A percentile compares a stretch with the other conserved stretches of the same genome.
Conservation (phyloP, 2,113 vertebrate genomes). For the Diphyllodes magnificus region DNA sequence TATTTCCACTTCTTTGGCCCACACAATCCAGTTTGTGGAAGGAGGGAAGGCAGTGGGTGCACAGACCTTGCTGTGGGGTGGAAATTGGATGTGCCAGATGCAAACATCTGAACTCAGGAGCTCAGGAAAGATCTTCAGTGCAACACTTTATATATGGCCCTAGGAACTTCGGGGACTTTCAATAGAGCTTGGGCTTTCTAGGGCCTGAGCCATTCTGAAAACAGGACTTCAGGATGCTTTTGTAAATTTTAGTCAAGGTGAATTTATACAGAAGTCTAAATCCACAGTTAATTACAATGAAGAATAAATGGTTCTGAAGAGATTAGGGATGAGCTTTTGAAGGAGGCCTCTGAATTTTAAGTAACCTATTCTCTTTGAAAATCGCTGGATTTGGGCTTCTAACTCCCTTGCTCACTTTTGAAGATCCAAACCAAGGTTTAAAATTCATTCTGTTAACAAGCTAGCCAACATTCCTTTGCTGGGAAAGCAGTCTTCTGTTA, state of each 20-base stretch:
- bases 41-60: background rate
- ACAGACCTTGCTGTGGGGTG: background rate
- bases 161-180: background rate
- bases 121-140: background rate
- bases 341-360: constrained; percentile 38
- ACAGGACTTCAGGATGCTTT: background rate
- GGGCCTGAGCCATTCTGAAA: background rate
- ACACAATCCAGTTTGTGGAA: rapidly evolving
- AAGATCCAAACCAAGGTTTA: constrained; percentile 8
- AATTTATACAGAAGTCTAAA: constrained; percentile 32
- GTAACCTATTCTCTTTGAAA: constrained; percentile 20
- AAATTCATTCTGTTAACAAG: constrained; percentile 11
- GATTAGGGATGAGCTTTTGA: constrained; percentile 48
- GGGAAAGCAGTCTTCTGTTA: constrained; percentile 7
- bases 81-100: background rate
- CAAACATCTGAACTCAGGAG: background rate
- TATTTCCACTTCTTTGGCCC: background rate
- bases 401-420: background rate
- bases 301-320: constrained; percentile 42
- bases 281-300: constrained; percentile 27
- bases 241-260: constrained; percentile 6
- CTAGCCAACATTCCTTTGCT: background rate
- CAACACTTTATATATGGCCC: rapidly evolving
- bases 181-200: background rate
- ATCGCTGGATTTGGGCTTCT: background rate